phyloP scores from a whole-genome alignment of 2,797 vertebrate species.

The Psittacula derbiana region DNA sequence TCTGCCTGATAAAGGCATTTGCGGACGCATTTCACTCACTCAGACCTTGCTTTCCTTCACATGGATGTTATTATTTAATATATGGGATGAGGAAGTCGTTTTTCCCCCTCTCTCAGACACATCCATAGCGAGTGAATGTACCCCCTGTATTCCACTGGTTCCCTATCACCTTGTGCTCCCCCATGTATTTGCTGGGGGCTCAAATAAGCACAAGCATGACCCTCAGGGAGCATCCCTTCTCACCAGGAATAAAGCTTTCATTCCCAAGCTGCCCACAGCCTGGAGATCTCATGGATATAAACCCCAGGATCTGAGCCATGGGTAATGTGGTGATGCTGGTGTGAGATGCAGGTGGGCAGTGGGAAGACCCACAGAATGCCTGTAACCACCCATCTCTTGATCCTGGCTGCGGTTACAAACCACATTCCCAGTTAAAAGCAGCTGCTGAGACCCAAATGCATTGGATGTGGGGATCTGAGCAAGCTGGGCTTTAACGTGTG shows the following conservation, averaged over 20 bases:
- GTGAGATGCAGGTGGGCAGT: background rate
- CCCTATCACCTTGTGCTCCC: background rate
- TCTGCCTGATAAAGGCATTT: slow-evolving; percentile 45
- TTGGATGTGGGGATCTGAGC: background rate
- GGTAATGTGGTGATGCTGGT: background rate
- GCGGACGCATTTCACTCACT: background rate
- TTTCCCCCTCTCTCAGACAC: fast-evolving
- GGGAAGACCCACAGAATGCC: background rate
- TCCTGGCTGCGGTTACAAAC: background rate
- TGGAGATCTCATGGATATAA: background rate
- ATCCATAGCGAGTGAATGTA: background rate
- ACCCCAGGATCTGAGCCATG: fast-evolving
- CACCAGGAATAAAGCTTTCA: background rate
- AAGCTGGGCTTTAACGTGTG: fast-evolving
- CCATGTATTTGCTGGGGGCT: fast-evolving
- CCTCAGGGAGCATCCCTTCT: background rate
- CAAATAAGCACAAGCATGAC: background rate
- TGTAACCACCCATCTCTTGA: fast-evolving
- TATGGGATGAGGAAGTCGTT: fast-evolving
- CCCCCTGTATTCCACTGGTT: fast-evolving
- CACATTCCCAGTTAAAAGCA: background rate
- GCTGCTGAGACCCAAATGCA: background rate
- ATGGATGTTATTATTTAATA: background rate
- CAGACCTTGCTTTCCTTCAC: background rate
- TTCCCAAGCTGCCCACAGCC: background rate